Conservation (phyloP, 1,140 invertebrate species). For the Doryteuthis pealeii region DNA sequence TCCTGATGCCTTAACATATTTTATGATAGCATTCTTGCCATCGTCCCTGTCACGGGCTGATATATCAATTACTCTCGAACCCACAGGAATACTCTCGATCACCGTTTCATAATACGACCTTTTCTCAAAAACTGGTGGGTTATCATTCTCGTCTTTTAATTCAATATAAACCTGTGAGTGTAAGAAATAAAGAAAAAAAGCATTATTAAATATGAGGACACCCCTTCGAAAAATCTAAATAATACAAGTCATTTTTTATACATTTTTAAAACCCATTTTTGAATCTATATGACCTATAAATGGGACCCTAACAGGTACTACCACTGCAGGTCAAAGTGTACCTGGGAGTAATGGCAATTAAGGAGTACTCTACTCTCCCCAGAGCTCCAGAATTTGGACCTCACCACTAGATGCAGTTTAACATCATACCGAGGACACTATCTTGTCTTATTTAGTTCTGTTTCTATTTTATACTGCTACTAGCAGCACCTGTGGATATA, state of each 20-base stretch:
- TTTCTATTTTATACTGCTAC: neutral
- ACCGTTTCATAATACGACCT: constrained; percentile 34
- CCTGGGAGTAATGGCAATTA: no score
- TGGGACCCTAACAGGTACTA: no score
- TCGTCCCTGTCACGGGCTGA: constrained; percentile 78
- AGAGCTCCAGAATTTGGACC: no score
- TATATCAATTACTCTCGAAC: constrained; percentile 74
- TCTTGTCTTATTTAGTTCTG: neutral
- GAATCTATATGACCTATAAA: no score
- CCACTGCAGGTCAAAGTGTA: no score
- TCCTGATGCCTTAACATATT: constrained; percentile 73
- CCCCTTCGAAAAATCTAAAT: no score
- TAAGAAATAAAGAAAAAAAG: neutral
- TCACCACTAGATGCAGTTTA: no score
- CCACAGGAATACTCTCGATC: constrained; percentile 67
- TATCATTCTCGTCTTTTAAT: constrained; percentile 70
- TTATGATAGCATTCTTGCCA: constrained; percentile 73
- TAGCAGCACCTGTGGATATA: no score
- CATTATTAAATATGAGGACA: no score
- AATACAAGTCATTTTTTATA: neutral
- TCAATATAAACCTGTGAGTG: constrained; percentile 61
- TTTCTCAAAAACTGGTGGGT: constrained; percentile 41
- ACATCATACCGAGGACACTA: no score
- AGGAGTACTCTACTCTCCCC: no score
- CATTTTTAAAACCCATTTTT: no score